Evolutionary conservation across 2,113 vertebrate species (phyloP).

Genomic region (Procapra przewalskii): DNA sequence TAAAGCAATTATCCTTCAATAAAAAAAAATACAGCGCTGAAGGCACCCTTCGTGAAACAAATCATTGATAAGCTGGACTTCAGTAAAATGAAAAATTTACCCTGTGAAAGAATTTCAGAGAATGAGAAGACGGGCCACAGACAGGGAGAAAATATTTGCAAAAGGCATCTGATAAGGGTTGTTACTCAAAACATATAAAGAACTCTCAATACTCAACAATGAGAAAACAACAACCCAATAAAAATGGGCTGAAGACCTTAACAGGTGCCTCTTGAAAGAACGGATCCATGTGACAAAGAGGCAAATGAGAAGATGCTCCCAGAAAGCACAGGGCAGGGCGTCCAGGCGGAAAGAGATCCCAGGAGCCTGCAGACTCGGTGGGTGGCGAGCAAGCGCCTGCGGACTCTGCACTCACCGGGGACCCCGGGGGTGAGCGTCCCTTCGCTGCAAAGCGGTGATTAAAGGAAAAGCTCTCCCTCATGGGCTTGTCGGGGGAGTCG

Average conservation of each 20-base stretch:
- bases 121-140: neutral
- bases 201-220: no score
- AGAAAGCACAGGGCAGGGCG: accelerated
- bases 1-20: neutral
- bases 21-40: neutral
- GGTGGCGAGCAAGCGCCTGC: accelerated
- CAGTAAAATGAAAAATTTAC: neutral
- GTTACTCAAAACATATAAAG: neutral
- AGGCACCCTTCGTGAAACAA: neutral
- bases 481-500: neutral
- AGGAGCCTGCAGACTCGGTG: accelerated
- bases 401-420: accelerated
- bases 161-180: neutral
- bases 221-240: neutral
- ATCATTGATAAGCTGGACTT: no score
- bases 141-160: neutral
- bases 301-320: neutral
- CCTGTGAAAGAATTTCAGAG: neutral
- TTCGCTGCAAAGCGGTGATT: neutral
- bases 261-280: neutral
- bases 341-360: neutral
- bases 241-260: neutral
- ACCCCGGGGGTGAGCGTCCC: accelerated
- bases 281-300: neutral
- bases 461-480: no score